Evolutionary conservation across 2,797 vertebrate genomes (phyloP), one percentile per base, ranked within the genome.

Genomic region (Simalia tracyae): DNA sequence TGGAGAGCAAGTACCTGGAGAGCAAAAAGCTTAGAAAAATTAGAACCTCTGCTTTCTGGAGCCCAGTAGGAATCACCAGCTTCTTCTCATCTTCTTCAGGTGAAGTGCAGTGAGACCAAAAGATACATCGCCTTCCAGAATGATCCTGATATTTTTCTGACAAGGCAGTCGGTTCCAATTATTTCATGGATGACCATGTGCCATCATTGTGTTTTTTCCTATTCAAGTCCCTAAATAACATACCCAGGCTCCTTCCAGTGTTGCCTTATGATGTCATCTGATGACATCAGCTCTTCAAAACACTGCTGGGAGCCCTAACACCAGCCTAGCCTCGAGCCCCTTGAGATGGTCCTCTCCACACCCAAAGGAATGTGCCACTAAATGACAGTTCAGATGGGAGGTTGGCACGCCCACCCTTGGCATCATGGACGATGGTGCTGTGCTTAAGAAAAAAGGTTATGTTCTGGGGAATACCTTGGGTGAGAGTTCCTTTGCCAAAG

Each of bases 361-460:
- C 90, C 86, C 95, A 92, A 94, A 94, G 95, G 91, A 94, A 88
- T 87, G 88, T 89, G 1, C 50, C 0, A 3, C 86, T 90, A 46
- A 92, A 94, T 94, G 89, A 94, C 89, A 94, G 72, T 92, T 92
- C 93, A 24, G 92, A 94, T 89, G 89, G 91, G 89, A 94, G 91
- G 88, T 94, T 94, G 91, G 90, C 56, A n/a, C 68, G 93, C n/a
- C 72, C 56, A 3, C 14, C 54, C 15, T 88, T 91, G 94, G 86
- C 14, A 89, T 87, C 84, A 89, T 94, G 90, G 95, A 94, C 90
- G 95, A 96, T 42, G 93, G 68, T 15, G 89, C 92, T 0, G 9
- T 96, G 89, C 96, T 98, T 81, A 95, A 96, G 91, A 95, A 94
- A 92, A 94, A 94, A 90, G 97, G 97, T 31, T 97, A 97, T 91